These are phyloP conservation scores for Caerostris darwini DNA, from an alignment of 1,140 invertebrate species.

Conservation along the genomic window DNA sequence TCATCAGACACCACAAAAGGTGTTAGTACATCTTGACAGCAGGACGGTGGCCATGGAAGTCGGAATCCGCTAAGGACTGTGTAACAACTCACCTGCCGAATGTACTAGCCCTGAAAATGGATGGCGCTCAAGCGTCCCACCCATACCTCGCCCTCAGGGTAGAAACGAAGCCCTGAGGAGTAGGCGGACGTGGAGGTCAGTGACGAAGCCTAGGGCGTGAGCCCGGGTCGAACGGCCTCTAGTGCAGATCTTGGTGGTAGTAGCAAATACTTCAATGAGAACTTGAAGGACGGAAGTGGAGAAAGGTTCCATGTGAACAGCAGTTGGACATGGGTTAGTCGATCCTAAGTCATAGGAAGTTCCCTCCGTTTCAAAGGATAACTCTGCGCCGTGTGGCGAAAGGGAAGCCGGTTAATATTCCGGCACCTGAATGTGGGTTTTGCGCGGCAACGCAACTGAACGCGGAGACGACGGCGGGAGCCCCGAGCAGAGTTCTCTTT, in stretches of 20 bases:
- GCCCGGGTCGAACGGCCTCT: conserved; percentile 78
- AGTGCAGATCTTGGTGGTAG: conserved; percentile 79
- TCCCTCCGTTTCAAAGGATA: conserved; percentile 80
- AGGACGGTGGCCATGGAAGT: conserved; percentile 95
- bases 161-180: conserved; percentile 80
- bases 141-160: conserved; percentile 85
- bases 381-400: neutral
- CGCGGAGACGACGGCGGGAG: conserved; percentile 72
- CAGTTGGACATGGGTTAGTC: conserved; percentile 93
- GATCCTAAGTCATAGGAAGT: conserved; percentile 85
- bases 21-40: conserved; percentile 89
- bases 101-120: conserved; percentile 95
- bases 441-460: conserved; percentile 75
- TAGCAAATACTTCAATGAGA: conserved; percentile 81
- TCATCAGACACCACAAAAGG: conserved; percentile 91
- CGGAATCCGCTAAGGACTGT: conserved; percentile 93
- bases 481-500: neutral
- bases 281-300: conserved; percentile 90
- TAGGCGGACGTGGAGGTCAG: neutral
- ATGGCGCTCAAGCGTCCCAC: conserved; percentile 90
- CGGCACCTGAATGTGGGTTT: conserved; percentile 82
- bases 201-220: neutral
- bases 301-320: conserved; percentile 94
- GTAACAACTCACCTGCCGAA: conserved; percentile 92
- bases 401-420: conserved; percentile 83